phyloP scores from a whole-genome alignment of 2,113 vertebrate species.

The Ardeotis arabs region DNA sequence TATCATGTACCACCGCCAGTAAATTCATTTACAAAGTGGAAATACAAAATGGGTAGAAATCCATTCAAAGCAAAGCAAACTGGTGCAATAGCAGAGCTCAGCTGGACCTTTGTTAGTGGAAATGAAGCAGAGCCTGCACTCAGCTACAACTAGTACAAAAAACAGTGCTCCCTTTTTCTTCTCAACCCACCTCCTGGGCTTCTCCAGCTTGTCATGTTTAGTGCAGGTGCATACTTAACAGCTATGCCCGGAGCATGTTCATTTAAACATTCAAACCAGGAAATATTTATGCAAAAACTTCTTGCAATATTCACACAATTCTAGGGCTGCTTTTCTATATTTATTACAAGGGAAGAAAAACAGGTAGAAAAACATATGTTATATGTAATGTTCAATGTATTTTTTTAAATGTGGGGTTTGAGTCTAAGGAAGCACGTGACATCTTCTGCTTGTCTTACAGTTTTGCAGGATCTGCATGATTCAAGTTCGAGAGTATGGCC shows the following conservation, averaged over 20 bases:
- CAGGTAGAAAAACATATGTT: not conserved
- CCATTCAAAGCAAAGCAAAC: not conserved
- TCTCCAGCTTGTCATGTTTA: not conserved
- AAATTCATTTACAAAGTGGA: not conserved
- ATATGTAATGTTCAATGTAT: not conserved
- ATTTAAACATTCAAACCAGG: not conserved
- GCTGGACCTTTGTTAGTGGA: not conserved
- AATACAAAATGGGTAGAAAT: not conserved
- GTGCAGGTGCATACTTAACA: not conserved
- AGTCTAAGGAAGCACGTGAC: not conserved
- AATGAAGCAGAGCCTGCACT: not conserved
- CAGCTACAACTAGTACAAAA: not conserved
- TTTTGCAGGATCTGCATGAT: not conserved
- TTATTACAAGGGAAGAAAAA: not conserved
- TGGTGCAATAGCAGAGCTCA: not conserved
- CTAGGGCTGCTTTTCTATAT: not conserved
- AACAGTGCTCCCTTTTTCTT: not conserved
- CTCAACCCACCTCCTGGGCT: not conserved
- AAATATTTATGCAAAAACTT: not conserved
- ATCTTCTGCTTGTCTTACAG: not conserved
- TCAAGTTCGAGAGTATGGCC: not conserved
- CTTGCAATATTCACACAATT: not conserved
- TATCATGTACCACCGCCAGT: rapidly evolving
- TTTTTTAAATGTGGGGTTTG: not conserved
- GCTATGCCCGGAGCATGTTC: not conserved